Conservation (phyloP, 2,797 vertebrate species). For the Microhierax caerulescens region DNA sequence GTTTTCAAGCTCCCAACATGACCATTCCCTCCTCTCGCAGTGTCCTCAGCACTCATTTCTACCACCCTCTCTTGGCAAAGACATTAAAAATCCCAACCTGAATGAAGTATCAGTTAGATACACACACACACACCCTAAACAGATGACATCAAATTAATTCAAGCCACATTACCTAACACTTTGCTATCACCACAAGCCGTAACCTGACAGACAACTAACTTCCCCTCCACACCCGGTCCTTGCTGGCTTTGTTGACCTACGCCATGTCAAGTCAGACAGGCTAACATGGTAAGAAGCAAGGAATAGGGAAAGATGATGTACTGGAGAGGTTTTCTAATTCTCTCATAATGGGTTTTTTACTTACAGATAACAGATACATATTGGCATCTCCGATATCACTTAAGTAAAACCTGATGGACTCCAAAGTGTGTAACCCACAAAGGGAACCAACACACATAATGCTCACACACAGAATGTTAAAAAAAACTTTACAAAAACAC, state of each 20-base stretch:
- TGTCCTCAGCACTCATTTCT: neutral
- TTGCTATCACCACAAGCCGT: neutral
- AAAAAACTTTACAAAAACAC: neutral
- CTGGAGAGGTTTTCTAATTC: neutral
- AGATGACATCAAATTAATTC: neutral
- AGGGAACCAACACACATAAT: neutral
- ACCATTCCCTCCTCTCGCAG: neutral
- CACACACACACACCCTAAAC: neutral
- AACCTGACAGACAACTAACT: neutral
- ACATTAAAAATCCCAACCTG: neutral
- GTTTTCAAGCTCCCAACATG: neutral
- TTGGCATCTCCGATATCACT: neutral
- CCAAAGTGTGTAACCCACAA: accelerated
- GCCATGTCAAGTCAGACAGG: neutral
- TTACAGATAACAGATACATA: accelerated
- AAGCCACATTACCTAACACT: neutral
- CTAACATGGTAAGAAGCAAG: neutral
- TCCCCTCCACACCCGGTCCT: neutral
- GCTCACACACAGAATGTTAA: neutral
- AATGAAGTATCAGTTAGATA: neutral
- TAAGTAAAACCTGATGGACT: neutral
- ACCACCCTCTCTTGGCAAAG: neutral
- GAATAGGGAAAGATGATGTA: neutral
- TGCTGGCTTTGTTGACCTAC: neutral
- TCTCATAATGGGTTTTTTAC: neutral